phyloP scores from a whole-genome alignment of 2,113 vertebrate genomes.

The Theristicus caerulescens region DNA sequence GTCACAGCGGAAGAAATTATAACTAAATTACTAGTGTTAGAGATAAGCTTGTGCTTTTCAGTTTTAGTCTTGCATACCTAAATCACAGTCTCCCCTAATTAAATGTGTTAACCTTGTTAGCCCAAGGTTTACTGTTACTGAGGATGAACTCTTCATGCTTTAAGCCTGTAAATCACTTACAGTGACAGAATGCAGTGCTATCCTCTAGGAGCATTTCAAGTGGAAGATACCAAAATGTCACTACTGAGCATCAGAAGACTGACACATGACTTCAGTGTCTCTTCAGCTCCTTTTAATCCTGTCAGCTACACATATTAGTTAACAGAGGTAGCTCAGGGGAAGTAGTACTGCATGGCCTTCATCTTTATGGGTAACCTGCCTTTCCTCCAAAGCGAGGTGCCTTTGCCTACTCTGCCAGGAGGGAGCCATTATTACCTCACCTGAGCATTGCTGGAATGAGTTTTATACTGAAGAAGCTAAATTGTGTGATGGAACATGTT shows the following conservation, averaged over 20 bases:
- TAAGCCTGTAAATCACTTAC: neutral
- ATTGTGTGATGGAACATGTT: neutral
- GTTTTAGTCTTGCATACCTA: neutral
- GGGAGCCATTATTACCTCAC: neutral
- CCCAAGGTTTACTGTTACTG: neutral
- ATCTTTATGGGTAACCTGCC: neutral
- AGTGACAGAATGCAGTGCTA: neutral
- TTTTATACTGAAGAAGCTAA: neutral
- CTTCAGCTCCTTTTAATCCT: neutral
- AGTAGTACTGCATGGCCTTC: neutral
- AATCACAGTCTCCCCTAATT: neutral
- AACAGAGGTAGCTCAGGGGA: neutral
- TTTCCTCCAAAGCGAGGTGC: neutral
- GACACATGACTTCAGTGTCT: neutral
- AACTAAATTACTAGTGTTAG: neutral
- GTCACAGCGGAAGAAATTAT: neutral
- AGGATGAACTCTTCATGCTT: neutral
- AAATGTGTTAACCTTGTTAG: neutral
- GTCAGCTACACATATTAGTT: neutral
- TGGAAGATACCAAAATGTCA: neutral
- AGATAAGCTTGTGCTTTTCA: constrained; percentile 9
- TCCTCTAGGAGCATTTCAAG: neutral
- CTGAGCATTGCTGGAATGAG: neutral
- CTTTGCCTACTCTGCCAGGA: neutral
- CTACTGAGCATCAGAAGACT: neutral